Conservation (phyloP, 2,797 vertebrate species). For the Prunella strophiata region DNA sequence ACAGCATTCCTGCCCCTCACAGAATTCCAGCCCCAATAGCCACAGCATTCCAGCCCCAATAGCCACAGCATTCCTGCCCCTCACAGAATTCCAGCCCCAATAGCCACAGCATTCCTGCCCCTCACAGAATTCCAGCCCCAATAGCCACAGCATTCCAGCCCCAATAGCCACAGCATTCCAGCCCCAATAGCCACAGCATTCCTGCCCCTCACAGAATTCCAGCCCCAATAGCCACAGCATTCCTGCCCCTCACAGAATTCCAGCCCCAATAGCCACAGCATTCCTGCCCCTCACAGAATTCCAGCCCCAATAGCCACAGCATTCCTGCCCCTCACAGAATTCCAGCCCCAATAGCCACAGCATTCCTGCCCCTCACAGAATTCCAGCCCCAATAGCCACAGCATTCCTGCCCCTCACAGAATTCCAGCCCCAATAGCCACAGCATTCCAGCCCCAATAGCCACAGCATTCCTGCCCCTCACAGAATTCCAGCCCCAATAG, state of each 20-base stretch:
- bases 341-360: rapidly evolving
- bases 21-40: rapidly evolving
- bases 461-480: background rate
- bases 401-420: no score
- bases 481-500: rapidly evolving
- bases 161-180: rapidly evolving
- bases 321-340: no score
- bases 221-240: rapidly evolving
- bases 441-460: rapidly evolving
- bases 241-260: no score
- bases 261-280: rapidly evolving
- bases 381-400: background rate
- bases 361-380: rapidly evolving
- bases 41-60: rapidly evolving
- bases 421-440: rapidly evolving
- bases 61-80: no score
- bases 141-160: no score
- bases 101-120: rapidly evolving
- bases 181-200: rapidly evolving
- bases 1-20: background rate
- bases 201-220: background rate
- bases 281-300: background rate
- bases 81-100: rapidly evolving
- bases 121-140: background rate
- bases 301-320: rapidly evolving